A percentile compares a stretch with the other conserved stretches of the same genome.
phyloP scores from a whole-genome alignment of 2,888 invertebrate species.

The Eupithecia subfuscata region DNA sequence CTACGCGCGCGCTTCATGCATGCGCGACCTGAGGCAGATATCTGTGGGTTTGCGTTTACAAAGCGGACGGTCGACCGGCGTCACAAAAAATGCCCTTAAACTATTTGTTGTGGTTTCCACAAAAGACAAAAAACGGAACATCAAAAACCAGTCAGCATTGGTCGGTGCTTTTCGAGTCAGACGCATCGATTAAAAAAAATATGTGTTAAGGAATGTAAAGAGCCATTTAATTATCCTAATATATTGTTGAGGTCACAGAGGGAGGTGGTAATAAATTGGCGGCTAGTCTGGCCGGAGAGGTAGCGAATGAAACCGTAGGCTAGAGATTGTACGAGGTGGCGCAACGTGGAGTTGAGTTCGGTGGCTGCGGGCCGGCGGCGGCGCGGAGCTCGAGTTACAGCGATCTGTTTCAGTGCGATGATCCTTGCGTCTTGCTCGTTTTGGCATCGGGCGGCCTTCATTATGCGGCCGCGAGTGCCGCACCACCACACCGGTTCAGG shows the following conservation, averaged over 20 bases:
- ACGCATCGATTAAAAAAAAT: conserved; percentile 78
- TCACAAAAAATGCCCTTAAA: conserved; percentile 78
- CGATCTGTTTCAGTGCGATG: conserved; percentile 75
- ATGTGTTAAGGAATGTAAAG: conserved; percentile 84
- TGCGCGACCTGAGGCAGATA: conserved; percentile 43
- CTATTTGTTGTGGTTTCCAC: conserved; percentile 82
- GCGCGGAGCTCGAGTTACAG: conserved; percentile 57
- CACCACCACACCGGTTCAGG: conserved; percentile 73
- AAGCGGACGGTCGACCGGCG: conserved; percentile 68
- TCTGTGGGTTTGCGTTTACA: conserved; percentile 68
- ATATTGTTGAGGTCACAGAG: conserved; percentile 81
- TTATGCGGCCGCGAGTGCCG: conserved; percentile 75
- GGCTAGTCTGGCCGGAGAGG: conserved; percentile 62
- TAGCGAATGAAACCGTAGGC: conserved; percentile 64
- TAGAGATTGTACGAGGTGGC: conserved; percentile 19
- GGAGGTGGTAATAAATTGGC: conserved; percentile 81
- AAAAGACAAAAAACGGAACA: conserved; percentile 75
- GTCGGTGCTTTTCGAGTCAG: conserved; percentile 79
- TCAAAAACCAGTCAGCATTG: conserved; percentile 82
- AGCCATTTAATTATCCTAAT: conserved; percentile 84
- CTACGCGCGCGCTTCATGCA: conserved; percentile 8
- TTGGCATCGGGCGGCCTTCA: conserved; percentile 77
- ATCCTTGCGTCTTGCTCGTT: conserved; percentile 76
- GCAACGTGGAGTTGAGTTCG: conserved; percentile 27
- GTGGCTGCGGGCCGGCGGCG: conserved; percentile 27